Percentiles rank a stretch among this genome's conserved stretches.
Evolutionary conservation across 2,113 vertebrate species (phyloP).

Genomic region (Callaeas wilsoni): DNA sequence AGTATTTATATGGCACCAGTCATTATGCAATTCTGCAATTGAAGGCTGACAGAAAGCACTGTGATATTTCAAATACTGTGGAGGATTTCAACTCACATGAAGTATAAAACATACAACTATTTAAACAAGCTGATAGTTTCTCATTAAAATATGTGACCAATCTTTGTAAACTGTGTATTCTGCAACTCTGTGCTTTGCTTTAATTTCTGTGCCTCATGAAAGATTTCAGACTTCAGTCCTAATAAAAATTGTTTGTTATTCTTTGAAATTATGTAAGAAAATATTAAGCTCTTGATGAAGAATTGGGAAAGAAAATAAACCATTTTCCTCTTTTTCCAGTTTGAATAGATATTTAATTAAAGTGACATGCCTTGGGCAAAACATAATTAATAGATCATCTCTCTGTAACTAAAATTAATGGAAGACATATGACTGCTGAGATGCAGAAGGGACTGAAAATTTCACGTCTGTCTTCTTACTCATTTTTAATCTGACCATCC

Average conservation of each 20-base stretch:
- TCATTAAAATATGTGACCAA: not conserved
- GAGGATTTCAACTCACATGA: not conserved
- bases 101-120: not conserved
- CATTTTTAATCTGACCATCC: not conserved
- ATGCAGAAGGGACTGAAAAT: not conserved
- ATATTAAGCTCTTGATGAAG: not conserved
- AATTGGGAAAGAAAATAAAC: slow-evolving; percentile 37
- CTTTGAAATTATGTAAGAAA: not conserved
- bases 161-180: not conserved
- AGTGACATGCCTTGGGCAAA: not conserved
- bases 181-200: not conserved
- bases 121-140: not conserved
- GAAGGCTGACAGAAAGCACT: not conserved
- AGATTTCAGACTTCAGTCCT: not conserved
- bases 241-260: not conserved
- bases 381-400: slow-evolving; percentile 26
- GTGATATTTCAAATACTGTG: not conserved
- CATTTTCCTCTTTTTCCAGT: slow-evolving; percentile 20
- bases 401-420: slow-evolving; percentile 5
- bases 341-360: slow-evolving; percentile 47
- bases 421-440: not conserved
- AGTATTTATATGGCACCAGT: not conserved
- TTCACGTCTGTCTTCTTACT: not conserved
- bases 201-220: not conserved
- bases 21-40: not conserved